phyloP scores from a whole-genome alignment of 2,797 vertebrate genomes.

The Gallirallus australis region DNA sequence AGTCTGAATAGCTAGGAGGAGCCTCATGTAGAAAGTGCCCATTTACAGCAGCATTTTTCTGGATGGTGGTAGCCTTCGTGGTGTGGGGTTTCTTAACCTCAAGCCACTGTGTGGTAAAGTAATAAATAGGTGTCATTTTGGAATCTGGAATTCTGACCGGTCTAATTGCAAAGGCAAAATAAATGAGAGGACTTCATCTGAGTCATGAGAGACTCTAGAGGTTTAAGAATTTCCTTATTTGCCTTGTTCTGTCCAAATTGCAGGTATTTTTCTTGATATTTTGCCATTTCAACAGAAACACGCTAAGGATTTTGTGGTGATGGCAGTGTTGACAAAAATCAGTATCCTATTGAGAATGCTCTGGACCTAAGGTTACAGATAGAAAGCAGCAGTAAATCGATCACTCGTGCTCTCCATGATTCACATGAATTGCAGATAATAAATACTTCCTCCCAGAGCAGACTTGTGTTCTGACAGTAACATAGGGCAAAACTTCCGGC shows the following conservation, averaged over 20 bases:
- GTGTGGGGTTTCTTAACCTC: not conserved
- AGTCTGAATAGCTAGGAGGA: not conserved
- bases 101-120: not conserved
- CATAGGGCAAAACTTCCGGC: not conserved
- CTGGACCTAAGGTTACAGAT: not conserved
- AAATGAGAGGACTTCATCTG: not conserved
- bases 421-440: not conserved
- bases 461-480: not conserved
- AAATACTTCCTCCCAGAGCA: not conserved
- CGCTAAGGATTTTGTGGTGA: not conserved
- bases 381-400: not conserved
- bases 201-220: not conserved
- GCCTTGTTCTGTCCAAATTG: not conserved
- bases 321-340: conserved; percentile 9
- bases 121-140: not conserved
- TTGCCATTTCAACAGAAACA: not conserved
- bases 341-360: not conserved
- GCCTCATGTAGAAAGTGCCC: not conserved
- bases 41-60: not conserved
- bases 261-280: not conserved
- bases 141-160: not conserved
- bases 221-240: not conserved
- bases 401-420: not conserved
- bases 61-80: not conserved
- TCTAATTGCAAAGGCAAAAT: not conserved